Conservation (phyloP, 2,797 vertebrate genomes). For the Echiichthys vipera region DNA sequence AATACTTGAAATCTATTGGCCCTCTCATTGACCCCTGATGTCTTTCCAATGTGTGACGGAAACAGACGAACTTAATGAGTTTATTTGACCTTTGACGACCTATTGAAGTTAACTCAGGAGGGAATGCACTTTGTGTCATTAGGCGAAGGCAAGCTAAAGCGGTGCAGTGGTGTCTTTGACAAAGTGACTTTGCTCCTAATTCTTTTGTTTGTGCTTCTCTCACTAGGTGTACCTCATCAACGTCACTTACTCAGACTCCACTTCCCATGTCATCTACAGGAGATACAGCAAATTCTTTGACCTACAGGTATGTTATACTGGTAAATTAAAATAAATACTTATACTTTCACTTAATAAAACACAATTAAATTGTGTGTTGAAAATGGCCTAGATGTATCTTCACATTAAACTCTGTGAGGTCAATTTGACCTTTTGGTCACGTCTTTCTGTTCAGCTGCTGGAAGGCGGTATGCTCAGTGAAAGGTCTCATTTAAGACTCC, state of each 20-base stretch:
- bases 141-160: constrained; percentile 33
- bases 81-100: constrained; percentile 69
- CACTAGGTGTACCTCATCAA: constrained; percentile 97
- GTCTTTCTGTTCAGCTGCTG: constrained; percentile 41
- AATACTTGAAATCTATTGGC: constrained; percentile 39
- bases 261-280: constrained; percentile 95
- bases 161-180: constrained; percentile 52
- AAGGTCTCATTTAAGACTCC: constrained; percentile 88
- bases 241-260: constrained; percentile 96
- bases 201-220: constrained; percentile 62
- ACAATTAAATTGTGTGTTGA: background rate
- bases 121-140: constrained; percentile 63
- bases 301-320: constrained; percentile 89
- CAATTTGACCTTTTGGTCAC: constrained; percentile 51
- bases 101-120: constrained; percentile 57
- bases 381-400: constrained; percentile 5
- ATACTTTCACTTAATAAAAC: background rate
- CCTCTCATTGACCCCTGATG: constrained; percentile 40
- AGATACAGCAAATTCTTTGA: constrained; percentile 99
- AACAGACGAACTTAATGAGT: constrained; percentile 65
- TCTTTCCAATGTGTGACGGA: constrained; percentile 50
- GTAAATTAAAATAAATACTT: background rate
- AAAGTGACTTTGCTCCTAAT: constrained; percentile 57
- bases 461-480: constrained; percentile 82
- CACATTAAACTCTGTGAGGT: constrained; percentile 28